Evolutionary conservation across 2,797 vertebrate genomes (phyloP), one percentile per base, ranked within the genome.

Genomic region (Cephalopachus bancanus): DNA sequence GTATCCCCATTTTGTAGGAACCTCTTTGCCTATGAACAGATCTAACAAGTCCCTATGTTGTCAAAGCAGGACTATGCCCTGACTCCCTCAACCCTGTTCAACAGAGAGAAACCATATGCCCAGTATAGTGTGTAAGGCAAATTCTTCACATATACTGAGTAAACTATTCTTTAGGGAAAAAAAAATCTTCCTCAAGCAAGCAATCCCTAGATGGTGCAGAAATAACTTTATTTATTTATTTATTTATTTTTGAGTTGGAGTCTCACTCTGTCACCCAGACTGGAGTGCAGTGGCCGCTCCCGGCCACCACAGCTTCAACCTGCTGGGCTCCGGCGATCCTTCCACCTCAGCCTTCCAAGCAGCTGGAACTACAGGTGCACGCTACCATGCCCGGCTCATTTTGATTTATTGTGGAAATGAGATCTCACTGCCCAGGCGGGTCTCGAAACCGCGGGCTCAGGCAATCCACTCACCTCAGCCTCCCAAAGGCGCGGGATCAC

Each of bases 131-230:
- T 51, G n/a, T 57, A 74, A 86, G 12, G 60, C 24, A 57, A 88
- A 84, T 60, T 59, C 62, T 88, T 79, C 76, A 76, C 6, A 37
- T 30, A 30, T 26, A 91, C 28, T 74, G 10, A 86, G 24, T 57
- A 74, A 67, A 5, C 10, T 74, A 28, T 24, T 91, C 28, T 92
- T 91, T 67, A 28, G 72, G 86, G 89, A 75, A 60, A 16, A 65
- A n/a, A 75, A 59, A 44, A 86, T 60, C 57, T 89, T 51, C 30
- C 11, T 89, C 44, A 33, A 78, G 30, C 6, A 16, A 65, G 49
- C 65, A 88, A 14, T 75, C 16, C 12, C 51, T 75, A n/a, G 28
- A 37, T 12, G n/a, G 51, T 44, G 33, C 8, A 72, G 59, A 85
- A 69, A 28, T 60, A 57, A 79, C 19, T 62, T 33, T 71, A 37